Conservation (phyloP, 2,888 invertebrate genomes). For the Achlya flavicornis region DNA sequence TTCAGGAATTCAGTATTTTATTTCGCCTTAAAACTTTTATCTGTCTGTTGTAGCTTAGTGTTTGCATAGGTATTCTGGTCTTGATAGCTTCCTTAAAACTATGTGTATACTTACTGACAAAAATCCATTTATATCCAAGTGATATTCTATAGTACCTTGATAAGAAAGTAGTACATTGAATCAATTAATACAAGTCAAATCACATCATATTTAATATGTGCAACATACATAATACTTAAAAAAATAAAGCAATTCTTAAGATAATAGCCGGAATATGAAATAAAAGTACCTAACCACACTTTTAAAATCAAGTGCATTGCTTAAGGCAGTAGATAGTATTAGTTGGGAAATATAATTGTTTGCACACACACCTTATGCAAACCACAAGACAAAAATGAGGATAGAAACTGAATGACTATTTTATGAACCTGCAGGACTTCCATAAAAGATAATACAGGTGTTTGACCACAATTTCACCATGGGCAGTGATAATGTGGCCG, state of each 20-base stretch:
- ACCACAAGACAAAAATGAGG: background rate
- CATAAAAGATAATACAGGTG: too few species aligned
- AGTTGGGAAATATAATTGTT: background rate
- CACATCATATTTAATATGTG: background rate
- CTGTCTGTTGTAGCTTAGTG: background rate
- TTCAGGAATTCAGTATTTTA: conserved; percentile 17
- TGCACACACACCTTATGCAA: background rate
- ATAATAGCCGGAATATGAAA: conserved; percentile 7
- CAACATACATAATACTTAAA: conserved; percentile 7
- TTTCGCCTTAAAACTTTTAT: conserved; percentile 13
- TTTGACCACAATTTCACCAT: too few species aligned
- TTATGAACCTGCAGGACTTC: too few species aligned
- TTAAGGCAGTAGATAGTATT: background rate
- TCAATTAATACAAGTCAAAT: background rate
- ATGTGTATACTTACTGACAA: too few species aligned
- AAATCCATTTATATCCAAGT: too few species aligned
- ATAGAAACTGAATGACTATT: background rate
- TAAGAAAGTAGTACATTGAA: background rate
- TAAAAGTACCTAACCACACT: background rate
- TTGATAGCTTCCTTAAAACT: too few species aligned
- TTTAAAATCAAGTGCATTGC: background rate
- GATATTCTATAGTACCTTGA: background rate
- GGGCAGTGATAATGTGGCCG: too few species aligned
- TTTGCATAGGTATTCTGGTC: background rate
- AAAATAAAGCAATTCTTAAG: background rate